Conservation (phyloP, 1,140 invertebrate species). For the Drosophila seguyi region DNA sequence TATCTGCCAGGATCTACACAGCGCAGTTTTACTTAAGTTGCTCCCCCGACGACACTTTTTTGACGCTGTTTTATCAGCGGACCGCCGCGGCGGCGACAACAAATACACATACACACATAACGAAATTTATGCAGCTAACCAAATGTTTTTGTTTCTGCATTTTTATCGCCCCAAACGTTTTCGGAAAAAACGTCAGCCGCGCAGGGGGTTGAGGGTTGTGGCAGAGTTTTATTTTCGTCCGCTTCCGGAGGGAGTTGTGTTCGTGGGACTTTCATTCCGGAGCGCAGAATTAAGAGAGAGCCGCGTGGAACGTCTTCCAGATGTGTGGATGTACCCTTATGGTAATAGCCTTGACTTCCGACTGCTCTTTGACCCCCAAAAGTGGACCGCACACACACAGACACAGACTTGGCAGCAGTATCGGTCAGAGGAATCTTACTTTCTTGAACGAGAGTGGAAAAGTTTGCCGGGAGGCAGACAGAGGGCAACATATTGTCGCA, state of each 20-base stretch:
- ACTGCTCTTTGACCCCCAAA: slow-evolving; percentile 46
- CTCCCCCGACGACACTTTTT: slow-evolving; percentile 78
- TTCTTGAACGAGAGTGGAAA: slow-evolving; percentile 62
- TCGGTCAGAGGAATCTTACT: slow-evolving; percentile 64
- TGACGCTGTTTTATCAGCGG: slow-evolving; percentile 69
- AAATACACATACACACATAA: slow-evolving; percentile 18
- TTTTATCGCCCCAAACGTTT: slow-evolving; percentile 71
- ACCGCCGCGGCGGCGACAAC: slow-evolving; percentile 34
- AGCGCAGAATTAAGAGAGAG: slow-evolving; percentile 9
- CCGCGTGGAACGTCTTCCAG: slow-evolving; percentile 1
- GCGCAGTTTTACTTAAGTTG: slow-evolving; percentile 66
- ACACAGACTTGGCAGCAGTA: slow-evolving; percentile 20
- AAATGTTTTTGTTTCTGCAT: slow-evolving; percentile 72
- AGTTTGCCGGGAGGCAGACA: slow-evolving; percentile 53
- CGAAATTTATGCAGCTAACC: slow-evolving; percentile 80
- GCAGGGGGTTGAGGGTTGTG: slow-evolving; percentile 15
- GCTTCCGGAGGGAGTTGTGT: slow-evolving; percentile 29
- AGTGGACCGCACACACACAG: slow-evolving; percentile 35
- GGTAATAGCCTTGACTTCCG: slow-evolving; percentile 51
- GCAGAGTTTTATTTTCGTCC: slow-evolving; percentile 36
- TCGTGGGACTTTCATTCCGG: slow-evolving; percentile 20
- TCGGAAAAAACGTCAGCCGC: slow-evolving; percentile 9
- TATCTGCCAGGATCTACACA: slow-evolving; percentile 28
- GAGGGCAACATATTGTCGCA: slow-evolving; percentile 79
- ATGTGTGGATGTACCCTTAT: slow-evolving; percentile 23